phyloP scores from a whole-genome alignment of 2,797 vertebrate genomes.

The Melanotaenia boesemani region DNA sequence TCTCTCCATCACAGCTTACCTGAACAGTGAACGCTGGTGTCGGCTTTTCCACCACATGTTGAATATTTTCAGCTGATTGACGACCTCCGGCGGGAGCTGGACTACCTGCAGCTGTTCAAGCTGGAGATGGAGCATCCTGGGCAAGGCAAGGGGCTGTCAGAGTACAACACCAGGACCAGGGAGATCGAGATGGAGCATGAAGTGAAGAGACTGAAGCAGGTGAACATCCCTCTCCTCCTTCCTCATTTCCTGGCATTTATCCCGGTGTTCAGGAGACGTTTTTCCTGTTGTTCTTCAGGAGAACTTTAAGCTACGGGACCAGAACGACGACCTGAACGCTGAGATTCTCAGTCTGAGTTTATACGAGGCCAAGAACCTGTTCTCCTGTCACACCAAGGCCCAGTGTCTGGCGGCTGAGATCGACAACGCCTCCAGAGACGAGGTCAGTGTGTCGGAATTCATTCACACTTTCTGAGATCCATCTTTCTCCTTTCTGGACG shows the following conservation, averaged over 20 bases:
- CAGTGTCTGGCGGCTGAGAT: conserved; percentile 98
- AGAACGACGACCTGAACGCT: conserved; percentile 97
- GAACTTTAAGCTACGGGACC: conserved; percentile 94
- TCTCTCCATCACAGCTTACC: background rate
- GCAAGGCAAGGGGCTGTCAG: conserved; percentile 86
- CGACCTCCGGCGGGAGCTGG: conserved; percentile 92
- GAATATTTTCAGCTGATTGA: conserved; percentile 88
- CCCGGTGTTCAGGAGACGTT: background rate
- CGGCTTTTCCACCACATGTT: no score
- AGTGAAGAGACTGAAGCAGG: conserved; percentile 92
- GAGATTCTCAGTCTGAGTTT: conserved; percentile 97
- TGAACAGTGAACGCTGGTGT: background rate
- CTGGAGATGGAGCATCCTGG: conserved; percentile 89
- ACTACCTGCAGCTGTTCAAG: conserved; percentile 94
- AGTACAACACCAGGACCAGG: conserved; percentile 88
- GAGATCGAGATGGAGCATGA: conserved; percentile 95
- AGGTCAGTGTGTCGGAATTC: conserved; percentile 82
- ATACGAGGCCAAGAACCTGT: conserved; percentile 96
- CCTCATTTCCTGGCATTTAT: background rate
- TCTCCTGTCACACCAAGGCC: conserved; percentile 94
- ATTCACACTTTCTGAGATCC: no score
- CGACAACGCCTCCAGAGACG: conserved; percentile 95
- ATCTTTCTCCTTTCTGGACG: no score
- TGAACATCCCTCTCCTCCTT: conserved; percentile 43
- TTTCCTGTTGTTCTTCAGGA: conserved; percentile 79